phyloP scores from a whole-genome alignment of 37 sponge, comb jelly and placozoan genomes.

The Eunapius fragilis region DNA sequence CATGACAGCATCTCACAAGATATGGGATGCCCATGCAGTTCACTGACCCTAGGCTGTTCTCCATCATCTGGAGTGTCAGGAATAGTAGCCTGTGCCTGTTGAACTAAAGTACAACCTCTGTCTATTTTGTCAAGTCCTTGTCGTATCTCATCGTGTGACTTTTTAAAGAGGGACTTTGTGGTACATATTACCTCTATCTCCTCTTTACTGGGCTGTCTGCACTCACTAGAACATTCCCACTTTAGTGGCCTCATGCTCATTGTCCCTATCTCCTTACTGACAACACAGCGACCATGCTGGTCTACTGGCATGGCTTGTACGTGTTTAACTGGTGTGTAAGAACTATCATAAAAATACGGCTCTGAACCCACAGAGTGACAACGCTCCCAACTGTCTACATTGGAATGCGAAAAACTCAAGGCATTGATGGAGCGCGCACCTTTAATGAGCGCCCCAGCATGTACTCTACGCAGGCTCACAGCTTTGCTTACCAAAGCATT shows the following conservation, averaged over 20 bases:
- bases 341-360: constrained; percentile 22
- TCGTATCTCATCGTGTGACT: neutral
- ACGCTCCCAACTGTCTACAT: neutral
- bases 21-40: constrained; percentile 20
- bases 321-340: neutral
- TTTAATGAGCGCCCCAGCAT: neutral
- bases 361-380: constrained; percentile 13
- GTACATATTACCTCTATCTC: neutral
- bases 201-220: neutral
- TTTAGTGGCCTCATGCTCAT: constrained; percentile 4
- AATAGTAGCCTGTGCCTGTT: neutral
- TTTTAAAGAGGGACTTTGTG: neutral
- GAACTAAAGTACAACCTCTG: neutral
- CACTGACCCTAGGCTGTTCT: neutral
- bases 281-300: constrained; percentile 15
- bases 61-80: neutral
- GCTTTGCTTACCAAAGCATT: neutral
- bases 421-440: neutral
- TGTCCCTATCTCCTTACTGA: constrained; percentile 15
- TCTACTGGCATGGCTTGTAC: constrained; percentile 15
- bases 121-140: neutral
- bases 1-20: neutral
- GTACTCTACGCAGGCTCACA: neutral
- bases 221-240: constrained; percentile 23
- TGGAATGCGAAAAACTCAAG: neutral